A percentile compares a stretch with the other conserved stretches of the same genome.
These are phyloP conservation scores for Oreortyx pictus DNA, from an alignment of 2,797 vertebrate species.

Conservation along the genomic window DNA sequence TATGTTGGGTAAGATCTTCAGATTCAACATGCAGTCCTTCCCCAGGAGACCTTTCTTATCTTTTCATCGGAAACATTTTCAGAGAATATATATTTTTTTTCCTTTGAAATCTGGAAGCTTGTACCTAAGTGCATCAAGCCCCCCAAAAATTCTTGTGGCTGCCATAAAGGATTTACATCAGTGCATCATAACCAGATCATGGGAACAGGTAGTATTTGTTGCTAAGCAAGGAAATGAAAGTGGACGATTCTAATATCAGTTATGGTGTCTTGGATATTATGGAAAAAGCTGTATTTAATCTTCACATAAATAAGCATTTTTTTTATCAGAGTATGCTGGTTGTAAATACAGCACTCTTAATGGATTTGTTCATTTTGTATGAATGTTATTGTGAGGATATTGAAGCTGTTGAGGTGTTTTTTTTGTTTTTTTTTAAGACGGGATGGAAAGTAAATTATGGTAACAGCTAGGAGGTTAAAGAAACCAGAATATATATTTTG, in stretches of 20 bases:
- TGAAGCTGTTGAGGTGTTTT: not conserved
- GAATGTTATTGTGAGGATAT: not conserved
- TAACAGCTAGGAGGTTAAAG: not conserved
- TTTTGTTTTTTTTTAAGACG: not conserved
- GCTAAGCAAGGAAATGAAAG: not conserved
- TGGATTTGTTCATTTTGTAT: not conserved
- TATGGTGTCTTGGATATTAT: not conserved
- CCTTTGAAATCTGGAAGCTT: not conserved
- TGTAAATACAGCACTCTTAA: not conserved
- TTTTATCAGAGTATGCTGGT: not conserved
- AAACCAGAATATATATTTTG: not conserved
- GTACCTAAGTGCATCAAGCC: not conserved
- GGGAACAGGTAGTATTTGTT: conserved; percentile 36
- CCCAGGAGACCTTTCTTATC: not conserved
- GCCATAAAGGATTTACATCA: conserved; percentile 45
- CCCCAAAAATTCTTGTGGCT: not conserved
- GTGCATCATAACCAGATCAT: not conserved
- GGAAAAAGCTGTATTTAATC: not conserved
- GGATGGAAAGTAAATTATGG: not conserved
- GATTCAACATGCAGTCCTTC: not conserved
- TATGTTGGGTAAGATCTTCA: not conserved
- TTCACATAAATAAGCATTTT: not conserved
- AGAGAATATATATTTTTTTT: not conserved
- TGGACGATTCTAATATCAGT: not conserved
- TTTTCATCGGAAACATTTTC: not conserved